Evolutionary conservation across 2,113 vertebrate genomes (phyloP), one percentile per base, ranked within the genome.

Genomic region (Calyptommatus sinebrachiatus): DNA sequence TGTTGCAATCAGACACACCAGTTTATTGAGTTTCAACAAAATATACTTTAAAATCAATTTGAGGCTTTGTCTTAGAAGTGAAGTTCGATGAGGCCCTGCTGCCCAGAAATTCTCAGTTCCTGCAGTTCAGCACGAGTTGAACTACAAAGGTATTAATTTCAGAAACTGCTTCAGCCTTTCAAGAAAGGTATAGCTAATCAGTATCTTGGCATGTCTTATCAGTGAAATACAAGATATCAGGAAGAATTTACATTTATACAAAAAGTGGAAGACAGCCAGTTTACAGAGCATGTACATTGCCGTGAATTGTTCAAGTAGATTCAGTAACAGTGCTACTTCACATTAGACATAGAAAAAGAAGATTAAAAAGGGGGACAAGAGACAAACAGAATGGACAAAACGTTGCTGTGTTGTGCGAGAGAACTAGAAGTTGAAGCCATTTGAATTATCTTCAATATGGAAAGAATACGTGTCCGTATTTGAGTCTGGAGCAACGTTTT

Each of bases 401-500:
- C 63, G 81, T 73, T 81, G 75, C 57, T 77, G 69, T 68, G 80
- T 69, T 9, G 41, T n/a, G 28, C 9, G 22, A 45, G 80, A 75
- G 41, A 71, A 11, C 78, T 95, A 99, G 85, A 98, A 98, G 84
- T 95, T 91, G 79, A 97, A 99, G 86, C 94, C 93, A 83, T 93
- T 92, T 72, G 93, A 76, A 70, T 76, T 87, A 18, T 94, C 91
- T 65, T 96, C 88, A 71, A 95, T 90, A 83, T 96, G 94, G 89
- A 98, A 97, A 71, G 92, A 81, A 41, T 93, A 97, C 70, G 88
- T 90, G 24, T 96, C 96, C 89, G 81, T 86, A 75, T 92, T 93
- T 65, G 93, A 84, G 73, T 95, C 96, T 62, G 97, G 96, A n/a
- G 92, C 93, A 76, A 97, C 86, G 62, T 91, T 95, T 69, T 95